Base-by-base conservation (phyloP, 1,140 invertebrate species). In the Eurosta solidaginis region DNA sequence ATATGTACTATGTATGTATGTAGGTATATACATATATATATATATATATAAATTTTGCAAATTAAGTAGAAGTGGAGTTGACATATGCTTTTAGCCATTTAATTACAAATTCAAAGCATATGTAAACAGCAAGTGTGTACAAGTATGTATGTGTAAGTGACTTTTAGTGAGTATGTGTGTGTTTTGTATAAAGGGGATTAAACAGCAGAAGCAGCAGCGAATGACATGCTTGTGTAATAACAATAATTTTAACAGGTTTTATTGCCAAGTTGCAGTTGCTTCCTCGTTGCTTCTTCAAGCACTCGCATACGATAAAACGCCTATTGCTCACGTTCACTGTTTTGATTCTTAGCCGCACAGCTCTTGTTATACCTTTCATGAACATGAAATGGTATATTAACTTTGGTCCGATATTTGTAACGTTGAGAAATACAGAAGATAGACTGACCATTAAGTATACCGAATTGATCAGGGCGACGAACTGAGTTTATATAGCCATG, bases 211-310 rank as follows among this genome's bases (percentile, higher is more conserved):
- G 14, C 17, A 40, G 10, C 2, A n/a, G 1, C 33, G 29, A 36
- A 33, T n/a, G 20, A 17, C 54, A 63, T 40, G 33, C 2, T 2
- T 40, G 17, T 6, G 59, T 42, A 68, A 42, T 68, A 68, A 68
- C 59, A 68, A 68, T 68, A 68, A 68, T 68, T 68, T 68, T 68
- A 68, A 68, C 59, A 68, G n/a, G 59, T 68, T 68, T 68, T 68
- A 68, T 68, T 42, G n/a, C 33, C 59, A 68, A 40, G n/a, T 36
- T 14, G 27, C 52, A 42, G 33, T 20, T 7, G 14, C 12, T 2
- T 17, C 27, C 10, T 10, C 33, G 14, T 52, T 22, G 22, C 49
- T 22, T 20, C 49, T 22, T 20, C 49, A 52, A 22, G 49, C 10
- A 14, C 45, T 52, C 22, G 4, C 49, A 52, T n/a, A n/a, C n/a